phyloP scores from a whole-genome alignment of 2,113 vertebrate species.

The Rhadina sibilatrix region DNA sequence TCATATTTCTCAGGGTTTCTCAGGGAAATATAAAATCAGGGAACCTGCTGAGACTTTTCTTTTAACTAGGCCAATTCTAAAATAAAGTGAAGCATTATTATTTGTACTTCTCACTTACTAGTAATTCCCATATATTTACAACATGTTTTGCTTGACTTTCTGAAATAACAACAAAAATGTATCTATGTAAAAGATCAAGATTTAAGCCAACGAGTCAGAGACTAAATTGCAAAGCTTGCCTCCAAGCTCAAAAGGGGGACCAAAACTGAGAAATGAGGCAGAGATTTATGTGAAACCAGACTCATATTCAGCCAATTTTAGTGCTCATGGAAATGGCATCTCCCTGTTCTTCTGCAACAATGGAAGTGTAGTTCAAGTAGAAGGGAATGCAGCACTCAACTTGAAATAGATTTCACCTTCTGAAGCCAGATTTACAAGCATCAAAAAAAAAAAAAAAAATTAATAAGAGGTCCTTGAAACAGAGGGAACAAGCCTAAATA shows the following conservation, averaged over 20 bases:
- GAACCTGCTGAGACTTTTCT: conserved; percentile 5
- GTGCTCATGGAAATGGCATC: neutral
- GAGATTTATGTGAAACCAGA: neutral
- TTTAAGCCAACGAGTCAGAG: neutral
- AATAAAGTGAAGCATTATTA: neutral
- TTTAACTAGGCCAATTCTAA: conserved; percentile 25
- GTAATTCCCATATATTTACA: conserved; percentile 23
- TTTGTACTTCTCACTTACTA: neutral
- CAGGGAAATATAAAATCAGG: neutral
- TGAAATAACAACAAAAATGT: neutral
- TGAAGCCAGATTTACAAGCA: neutral
- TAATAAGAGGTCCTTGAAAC: neutral
- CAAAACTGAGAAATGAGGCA: neutral
- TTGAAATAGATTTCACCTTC: neutral
- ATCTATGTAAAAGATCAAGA: neutral
- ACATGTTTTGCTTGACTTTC: neutral
- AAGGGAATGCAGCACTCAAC: neutral
- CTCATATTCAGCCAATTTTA: neutral
- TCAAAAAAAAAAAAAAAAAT: neutral
- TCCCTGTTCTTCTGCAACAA: neutral
- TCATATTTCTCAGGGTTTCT: neutral
- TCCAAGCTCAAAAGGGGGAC: neutral
- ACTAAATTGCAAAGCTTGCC: neutral
- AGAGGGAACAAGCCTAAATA: neutral
- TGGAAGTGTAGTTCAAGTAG: neutral